Conservation (phyloP, 2,113 vertebrate genomes). For the Alouatta palliata region DNA sequence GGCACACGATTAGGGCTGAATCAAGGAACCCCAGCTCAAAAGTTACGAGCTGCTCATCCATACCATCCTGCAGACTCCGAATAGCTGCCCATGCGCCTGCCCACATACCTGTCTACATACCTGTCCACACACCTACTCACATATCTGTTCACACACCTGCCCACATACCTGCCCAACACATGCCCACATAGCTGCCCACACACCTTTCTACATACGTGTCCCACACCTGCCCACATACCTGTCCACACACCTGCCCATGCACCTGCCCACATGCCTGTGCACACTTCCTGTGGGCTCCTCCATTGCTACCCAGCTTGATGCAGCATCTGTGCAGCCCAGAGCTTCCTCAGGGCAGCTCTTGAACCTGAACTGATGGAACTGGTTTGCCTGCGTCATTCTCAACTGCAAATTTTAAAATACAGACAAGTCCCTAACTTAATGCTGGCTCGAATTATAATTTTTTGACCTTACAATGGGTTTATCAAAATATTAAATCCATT, state of each 20-base stretch:
- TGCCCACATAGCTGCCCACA: neutral
- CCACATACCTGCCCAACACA: neutral
- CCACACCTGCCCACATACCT: neutral
- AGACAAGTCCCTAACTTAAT: neutral
- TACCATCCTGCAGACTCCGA: neutral
- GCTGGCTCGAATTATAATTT: neutral
- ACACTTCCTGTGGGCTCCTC: neutral
- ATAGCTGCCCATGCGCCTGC: neutral
- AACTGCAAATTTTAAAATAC: neutral
- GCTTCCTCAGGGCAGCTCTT: neutral
- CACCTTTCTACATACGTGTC: neutral
- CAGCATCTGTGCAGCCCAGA: neutral
- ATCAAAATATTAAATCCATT: neutral
- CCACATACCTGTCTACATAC: neutral
- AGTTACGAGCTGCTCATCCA: neutral
- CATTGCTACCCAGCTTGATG: no score
- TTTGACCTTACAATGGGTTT: neutral
- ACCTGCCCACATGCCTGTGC: neutral
- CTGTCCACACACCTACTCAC: neutral
- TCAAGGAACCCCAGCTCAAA: neutral
- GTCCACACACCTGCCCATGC: neutral
- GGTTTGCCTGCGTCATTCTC: neutral
- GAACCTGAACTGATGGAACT: neutral
- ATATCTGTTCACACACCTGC: neutral
- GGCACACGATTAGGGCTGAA: neutral